Evolutionary conservation across 2,888 invertebrate genomes (phyloP), one percentile per base, ranked within the genome.

Genomic region (Nephrotoma flavescens): DNA sequence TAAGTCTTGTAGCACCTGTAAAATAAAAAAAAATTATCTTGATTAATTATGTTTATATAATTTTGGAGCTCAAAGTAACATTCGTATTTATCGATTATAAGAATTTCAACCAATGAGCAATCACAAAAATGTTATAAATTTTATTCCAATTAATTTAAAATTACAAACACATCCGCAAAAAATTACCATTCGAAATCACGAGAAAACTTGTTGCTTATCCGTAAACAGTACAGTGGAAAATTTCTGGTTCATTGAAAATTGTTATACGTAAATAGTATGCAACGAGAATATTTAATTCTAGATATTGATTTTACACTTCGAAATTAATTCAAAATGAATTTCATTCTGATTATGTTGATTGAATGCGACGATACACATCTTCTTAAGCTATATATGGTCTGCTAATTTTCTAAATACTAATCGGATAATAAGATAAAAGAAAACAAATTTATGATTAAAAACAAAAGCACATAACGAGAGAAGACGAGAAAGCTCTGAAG

Each of bases 1-100:
- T 85, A 92, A 89, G 71, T 91, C 89, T 87, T 91, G 91, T 87
- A 92, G 90, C 87, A 90, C 89, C 91, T 91, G 88, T 44, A 88
- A 88, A 84, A 31, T 3, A 42, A 83, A n/a, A 83, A 5, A 41
- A 41, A 83, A 83, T 83, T 11, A 41, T 83, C 7, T n/a, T 71
- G 7, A 71, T 19, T 71, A 11, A 71, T 71, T 15, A 6, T 71
- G 7, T 4, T 71, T 44, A 44, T 1, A 4, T 44, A 9, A 44
- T 5, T 44, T 31, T 31, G 31, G 2, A 2, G 31, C 2, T 31
- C 31, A 31, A 19, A 19, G 1, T 19, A 19, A 19, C 19, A 19
- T 19, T 19, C 1, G 19, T 0, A 19, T 19, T 1, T 1, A 19
- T 19, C 19, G 19, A 19, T 31, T 3, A 31, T 0, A 31, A 0